Conservation (phyloP, 2,888 invertebrate genomes). For the Copidosoma aretas region DNA sequence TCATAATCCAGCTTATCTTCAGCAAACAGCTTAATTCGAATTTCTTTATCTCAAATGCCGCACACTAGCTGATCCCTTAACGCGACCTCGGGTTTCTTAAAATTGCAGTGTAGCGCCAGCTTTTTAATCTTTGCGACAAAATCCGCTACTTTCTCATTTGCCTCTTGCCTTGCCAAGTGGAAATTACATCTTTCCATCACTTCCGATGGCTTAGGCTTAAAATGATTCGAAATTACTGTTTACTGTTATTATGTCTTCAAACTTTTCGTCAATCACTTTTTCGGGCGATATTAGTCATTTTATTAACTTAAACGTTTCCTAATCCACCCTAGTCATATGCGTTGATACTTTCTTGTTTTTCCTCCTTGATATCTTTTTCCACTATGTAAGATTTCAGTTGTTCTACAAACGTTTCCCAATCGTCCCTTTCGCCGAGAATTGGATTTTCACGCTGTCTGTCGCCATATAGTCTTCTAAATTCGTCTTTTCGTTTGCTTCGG, state of each 20-base stretch:
- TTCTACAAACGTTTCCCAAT: conserved; percentile 37
- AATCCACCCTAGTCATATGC: conserved; percentile 30
- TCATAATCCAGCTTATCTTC: conserved; percentile 1
- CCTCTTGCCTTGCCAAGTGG: conserved; percentile 34
- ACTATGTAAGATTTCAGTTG: conserved; percentile 40
- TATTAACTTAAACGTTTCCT: conserved; percentile 33
- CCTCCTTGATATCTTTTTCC: conserved; percentile 32
- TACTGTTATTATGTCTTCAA: conserved; percentile 33
- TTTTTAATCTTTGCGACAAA: conserved; percentile 38
- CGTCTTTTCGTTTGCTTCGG: background rate
- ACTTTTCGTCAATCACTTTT: conserved; percentile 35
- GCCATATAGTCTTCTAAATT: background rate
- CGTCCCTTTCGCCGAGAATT: conserved; percentile 20
- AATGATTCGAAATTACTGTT: conserved; percentile 37
- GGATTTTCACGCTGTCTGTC: background rate
- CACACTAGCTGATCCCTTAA: conserved; percentile 43
- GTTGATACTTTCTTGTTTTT: conserved; percentile 28
- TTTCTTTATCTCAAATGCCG: conserved; percentile 6
- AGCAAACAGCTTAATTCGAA: conserved; percentile 9
- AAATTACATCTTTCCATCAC: no score
- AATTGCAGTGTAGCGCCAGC: conserved; percentile 40
- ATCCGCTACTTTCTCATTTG: conserved; percentile 35
- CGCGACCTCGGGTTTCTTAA: conserved; percentile 28
- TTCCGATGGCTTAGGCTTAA: conserved; percentile 35
- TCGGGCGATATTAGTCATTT: conserved; percentile 39